Evolutionary conservation across 2,113 vertebrate species (phyloP).

Genomic region (Pica pica): DNA sequence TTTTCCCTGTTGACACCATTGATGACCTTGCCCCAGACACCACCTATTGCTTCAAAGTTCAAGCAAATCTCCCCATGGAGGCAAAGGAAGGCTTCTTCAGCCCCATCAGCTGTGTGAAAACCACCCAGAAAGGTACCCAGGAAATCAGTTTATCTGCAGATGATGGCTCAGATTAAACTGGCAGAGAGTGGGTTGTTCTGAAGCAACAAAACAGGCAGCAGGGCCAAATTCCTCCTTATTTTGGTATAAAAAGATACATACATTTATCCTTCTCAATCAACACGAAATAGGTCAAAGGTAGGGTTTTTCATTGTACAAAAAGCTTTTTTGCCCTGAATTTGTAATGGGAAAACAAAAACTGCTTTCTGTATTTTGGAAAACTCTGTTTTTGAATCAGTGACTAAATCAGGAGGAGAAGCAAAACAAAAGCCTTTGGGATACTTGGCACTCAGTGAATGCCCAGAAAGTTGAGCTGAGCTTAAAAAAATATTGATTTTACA

Average conservation of each 20-base stretch:
- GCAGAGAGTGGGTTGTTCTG: neutral
- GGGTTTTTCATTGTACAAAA: neutral
- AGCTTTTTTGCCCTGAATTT: neutral
- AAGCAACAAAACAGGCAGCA: neutral
- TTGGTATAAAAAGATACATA: neutral
- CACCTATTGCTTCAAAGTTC: constrained; percentile 69
- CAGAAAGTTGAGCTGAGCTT: neutral
- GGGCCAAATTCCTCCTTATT: neutral
- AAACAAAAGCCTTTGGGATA: neutral
- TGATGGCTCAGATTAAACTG: neutral
- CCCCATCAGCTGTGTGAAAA: constrained; percentile 47
- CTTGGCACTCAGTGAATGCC: neutral
- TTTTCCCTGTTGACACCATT: neutral
- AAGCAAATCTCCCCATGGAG: neutral
- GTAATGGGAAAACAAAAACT: neutral
- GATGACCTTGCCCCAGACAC: constrained; percentile 55
- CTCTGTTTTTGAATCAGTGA: neutral
- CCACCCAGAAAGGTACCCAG: constrained; percentile 58
- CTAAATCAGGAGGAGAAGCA: neutral
- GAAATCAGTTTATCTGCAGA: neutral
- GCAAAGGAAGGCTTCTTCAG: neutral
- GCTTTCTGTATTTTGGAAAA: neutral
- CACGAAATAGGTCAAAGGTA: neutral
- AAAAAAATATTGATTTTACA: neutral
- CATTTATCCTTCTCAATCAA: neutral